Percentiles rank a stretch among this genome's conserved stretches.
These are phyloP conservation scores for Carlito syrichta DNA, from an alignment of 2,113 vertebrate genomes.

Conservation along the genomic window DNA sequence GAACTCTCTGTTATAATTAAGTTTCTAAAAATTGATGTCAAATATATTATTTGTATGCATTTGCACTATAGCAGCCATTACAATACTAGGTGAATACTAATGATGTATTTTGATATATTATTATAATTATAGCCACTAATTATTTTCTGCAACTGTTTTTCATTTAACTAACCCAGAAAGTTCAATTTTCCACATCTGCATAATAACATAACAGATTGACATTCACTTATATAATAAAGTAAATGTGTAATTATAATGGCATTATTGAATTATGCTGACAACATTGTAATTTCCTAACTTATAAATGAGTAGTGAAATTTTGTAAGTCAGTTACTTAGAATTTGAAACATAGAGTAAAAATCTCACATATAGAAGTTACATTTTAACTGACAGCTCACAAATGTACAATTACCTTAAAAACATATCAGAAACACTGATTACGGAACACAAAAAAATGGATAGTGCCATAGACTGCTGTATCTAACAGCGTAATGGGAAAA, in stretches of 20 bases:
- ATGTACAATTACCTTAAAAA: constrained; percentile 18
- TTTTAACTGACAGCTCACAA: constrained; percentile 21
- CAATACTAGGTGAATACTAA: constrained; percentile 75
- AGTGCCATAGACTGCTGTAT: neutral
- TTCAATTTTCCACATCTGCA: constrained; percentile 79
- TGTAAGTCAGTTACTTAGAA: constrained; percentile 63
- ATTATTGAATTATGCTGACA: constrained; percentile 73
- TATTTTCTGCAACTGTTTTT: constrained; percentile 79
- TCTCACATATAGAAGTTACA: constrained; percentile 11
- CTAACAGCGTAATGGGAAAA: neutral
- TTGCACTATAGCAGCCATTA: constrained; percentile 26
- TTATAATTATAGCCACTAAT: constrained; percentile 78
- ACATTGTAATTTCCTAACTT: constrained; percentile 65
- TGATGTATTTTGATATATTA: constrained; percentile 80
- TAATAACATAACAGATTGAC: constrained; percentile 77
- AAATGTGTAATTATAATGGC: constrained; percentile 77
- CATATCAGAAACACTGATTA: neutral
- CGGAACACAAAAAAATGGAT: neutral
- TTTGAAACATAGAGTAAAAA: constrained; percentile 37
- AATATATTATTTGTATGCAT: constrained; percentile 41
- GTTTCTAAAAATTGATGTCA: constrained; percentile 77
- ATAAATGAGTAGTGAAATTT: constrained; percentile 46
- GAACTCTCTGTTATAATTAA: constrained; percentile 72
- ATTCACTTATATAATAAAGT: constrained; percentile 72
- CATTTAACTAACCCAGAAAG: constrained; percentile 79